Percentiles rank a stretch among this genome's conserved stretches.
Conservation (phyloP, 2,113 vertebrate genomes). For the Tretioscincus oriximinensis region DNA sequence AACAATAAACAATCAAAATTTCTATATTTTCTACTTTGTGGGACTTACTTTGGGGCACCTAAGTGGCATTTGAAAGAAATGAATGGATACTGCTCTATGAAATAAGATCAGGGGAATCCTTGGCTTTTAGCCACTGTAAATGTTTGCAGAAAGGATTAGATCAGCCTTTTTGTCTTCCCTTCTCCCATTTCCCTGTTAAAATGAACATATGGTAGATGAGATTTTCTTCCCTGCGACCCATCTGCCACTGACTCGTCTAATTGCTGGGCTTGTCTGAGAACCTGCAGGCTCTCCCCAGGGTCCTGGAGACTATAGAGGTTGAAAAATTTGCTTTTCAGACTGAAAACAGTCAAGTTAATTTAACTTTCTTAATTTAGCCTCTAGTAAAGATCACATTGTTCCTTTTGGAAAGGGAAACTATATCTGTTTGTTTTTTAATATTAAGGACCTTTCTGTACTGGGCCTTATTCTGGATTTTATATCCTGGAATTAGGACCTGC, state of each 20-base stretch:
- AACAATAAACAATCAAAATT: too few species aligned
- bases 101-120: constrained; percentile 11
- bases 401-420: neutral
- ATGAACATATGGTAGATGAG: constrained; percentile 23
- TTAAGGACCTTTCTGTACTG: too few species aligned
- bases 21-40: neutral
- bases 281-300: neutral
- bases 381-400: neutral
- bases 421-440: neutral
- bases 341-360: neutral
- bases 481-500: too few species aligned
- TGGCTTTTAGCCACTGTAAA: constrained; percentile 18
- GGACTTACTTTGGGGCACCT: neutral
- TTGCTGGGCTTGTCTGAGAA: constrained; percentile 15
- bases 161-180: constrained; percentile 11
- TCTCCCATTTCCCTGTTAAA: neutral
- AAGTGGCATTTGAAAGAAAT: neutral
- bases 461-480: too few species aligned
- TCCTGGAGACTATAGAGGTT: neutral
- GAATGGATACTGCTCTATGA: neutral
- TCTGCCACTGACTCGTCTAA: constrained; percentile 16
- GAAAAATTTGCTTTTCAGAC: constrained; percentile 17
- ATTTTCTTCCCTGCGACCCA: constrained; percentile 12
- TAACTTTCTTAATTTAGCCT: neutral
- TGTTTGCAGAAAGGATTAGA: constrained; percentile 16